Conservation (phyloP, 2,113 vertebrate species). For the Charina bottae region DNA sequence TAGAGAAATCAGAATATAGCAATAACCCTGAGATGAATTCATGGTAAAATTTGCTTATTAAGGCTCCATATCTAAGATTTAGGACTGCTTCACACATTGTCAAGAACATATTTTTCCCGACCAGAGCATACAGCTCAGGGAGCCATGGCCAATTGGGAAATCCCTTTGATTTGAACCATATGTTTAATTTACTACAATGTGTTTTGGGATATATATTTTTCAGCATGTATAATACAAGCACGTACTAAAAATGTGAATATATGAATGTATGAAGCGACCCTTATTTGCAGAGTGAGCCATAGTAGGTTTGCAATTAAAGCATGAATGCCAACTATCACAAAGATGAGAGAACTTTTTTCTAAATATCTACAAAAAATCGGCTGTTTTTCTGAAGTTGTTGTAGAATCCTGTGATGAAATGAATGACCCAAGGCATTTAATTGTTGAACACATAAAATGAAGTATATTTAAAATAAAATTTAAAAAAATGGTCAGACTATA, state of each 20-base stretch:
- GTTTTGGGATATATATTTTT: conserved; percentile 5
- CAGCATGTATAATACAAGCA: conserved; percentile 7
- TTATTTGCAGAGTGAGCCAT: conserved; percentile 26
- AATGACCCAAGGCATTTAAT: conserved; percentile 82
- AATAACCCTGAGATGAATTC: conserved; percentile 30
- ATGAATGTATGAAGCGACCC: conserved; percentile 27
- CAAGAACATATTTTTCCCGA: neutral
- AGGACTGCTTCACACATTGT: conserved; percentile 14
- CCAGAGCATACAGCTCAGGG: neutral
- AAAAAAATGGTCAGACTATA: conserved; percentile 89
- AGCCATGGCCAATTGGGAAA: neutral
- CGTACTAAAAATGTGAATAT: conserved; percentile 12
- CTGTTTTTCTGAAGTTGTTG: conserved; percentile 61
- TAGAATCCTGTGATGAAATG: conserved; percentile 75
- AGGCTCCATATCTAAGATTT: conserved; percentile 18
- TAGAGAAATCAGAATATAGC: conserved; percentile 64
- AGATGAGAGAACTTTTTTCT: conserved; percentile 52
- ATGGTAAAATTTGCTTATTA: conserved; percentile 14
- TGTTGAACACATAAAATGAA: conserved; percentile 98
- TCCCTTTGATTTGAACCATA: conserved; percentile 20
- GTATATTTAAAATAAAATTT: conserved; percentile 86
- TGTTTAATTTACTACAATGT: conserved; percentile 13
- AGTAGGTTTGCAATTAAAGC: conserved; percentile 40
- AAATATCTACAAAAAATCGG: conserved; percentile 51
- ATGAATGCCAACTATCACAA: conserved; percentile 52